phyloP scores from a whole-genome alignment of 2,797 vertebrate species.

The Clamator glandarius region DNA sequence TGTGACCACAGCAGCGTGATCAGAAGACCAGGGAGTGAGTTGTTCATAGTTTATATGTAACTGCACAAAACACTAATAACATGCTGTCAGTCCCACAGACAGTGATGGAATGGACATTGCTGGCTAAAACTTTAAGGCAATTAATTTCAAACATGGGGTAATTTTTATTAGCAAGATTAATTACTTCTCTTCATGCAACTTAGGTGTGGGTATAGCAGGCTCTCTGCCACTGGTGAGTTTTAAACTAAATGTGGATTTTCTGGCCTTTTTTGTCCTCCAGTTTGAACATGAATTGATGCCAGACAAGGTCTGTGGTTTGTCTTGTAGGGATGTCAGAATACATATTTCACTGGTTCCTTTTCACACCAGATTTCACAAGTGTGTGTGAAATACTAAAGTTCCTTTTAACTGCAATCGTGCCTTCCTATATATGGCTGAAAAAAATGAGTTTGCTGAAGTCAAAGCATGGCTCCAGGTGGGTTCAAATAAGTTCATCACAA shows the following conservation, averaged over 20 bases:
- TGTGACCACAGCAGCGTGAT: background rate
- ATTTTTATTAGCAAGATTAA: background rate
- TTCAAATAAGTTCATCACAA: background rate
- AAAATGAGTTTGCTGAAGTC: background rate
- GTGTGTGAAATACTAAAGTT: background rate
- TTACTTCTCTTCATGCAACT: background rate
- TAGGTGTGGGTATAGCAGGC: background rate
- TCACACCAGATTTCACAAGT: background rate
- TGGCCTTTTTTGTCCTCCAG: background rate
- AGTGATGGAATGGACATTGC: background rate
- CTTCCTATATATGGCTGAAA: background rate
- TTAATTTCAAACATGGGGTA: background rate
- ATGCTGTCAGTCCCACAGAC: background rate
- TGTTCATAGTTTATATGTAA: fast-evolving
- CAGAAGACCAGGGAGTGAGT: background rate
- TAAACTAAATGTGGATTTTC: background rate
- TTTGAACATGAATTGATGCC: background rate
- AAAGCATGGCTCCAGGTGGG: background rate
- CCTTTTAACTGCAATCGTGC: background rate
- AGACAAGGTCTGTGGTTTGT: background rate
- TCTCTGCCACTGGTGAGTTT: background rate
- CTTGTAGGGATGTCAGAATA: background rate
- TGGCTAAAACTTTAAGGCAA: background rate
- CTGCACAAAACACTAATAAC: background rate
- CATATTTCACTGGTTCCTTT: background rate